These are phyloP conservation scores for Crenuchus spilurus DNA, from an alignment of 2,797 vertebrate genomes.

Conservation along the genomic window DNA sequence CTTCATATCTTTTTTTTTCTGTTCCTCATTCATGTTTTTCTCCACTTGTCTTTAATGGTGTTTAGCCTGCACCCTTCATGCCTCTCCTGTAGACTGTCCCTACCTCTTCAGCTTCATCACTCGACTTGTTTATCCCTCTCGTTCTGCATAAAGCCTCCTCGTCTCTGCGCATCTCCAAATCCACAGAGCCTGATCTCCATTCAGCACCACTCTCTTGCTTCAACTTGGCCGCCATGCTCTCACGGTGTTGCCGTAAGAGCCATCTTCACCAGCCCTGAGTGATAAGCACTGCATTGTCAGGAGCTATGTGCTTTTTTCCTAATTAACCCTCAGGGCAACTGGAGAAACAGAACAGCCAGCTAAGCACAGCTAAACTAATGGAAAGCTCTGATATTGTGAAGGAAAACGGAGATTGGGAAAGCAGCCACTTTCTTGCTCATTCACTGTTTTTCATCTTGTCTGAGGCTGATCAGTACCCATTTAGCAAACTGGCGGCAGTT, in stretches of 20 bases:
- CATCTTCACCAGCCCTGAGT: constrained; percentile 29
- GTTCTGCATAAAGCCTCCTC: not conserved
- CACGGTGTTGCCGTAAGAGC: not conserved
- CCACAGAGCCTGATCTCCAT: not conserved
- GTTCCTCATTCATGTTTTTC: not conserved
- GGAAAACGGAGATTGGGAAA: not conserved
- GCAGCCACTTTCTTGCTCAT: constrained; percentile 33
- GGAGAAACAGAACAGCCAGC: constrained; percentile 29
- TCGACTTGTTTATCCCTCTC: not conserved
- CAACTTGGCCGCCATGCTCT: not conserved
- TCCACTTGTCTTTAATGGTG: not conserved
- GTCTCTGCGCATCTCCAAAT: not conserved
- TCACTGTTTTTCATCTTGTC: constrained; percentile 56
- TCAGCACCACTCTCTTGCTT: not conserved
- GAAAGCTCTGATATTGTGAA: constrained; percentile 54
- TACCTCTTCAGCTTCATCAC: not conserved
- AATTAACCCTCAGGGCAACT: constrained; percentile 67
- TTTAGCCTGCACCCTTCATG: not conserved
- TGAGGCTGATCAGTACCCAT: constrained; percentile 59
- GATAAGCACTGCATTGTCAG: constrained; percentile 45
- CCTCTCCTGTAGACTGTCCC: not conserved
- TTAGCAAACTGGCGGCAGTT: constrained; percentile 56
- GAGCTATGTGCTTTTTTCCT: constrained; percentile 35
- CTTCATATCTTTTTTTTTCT: not conserved
- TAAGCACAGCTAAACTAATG: constrained; percentile 55